Evolutionary conservation across 92 coral and sea anemone genomes (phyloP).

Genomic region (Zoanthus sansibaricus): DNA sequence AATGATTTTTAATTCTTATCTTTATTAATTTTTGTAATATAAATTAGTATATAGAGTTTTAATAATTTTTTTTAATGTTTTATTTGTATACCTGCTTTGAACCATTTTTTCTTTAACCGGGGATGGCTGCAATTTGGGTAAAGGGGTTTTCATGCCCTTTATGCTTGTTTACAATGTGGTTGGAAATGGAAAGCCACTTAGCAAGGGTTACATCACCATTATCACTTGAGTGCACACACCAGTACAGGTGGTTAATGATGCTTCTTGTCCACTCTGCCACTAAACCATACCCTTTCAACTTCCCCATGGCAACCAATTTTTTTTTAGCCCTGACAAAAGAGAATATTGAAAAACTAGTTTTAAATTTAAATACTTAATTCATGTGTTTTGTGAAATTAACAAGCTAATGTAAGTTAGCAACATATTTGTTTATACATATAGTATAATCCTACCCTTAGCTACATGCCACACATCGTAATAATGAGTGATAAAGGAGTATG

Average conservation of each 20-base stretch:
- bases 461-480: conserved; percentile 61
- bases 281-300: conserved; percentile 34
- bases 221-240: conserved; percentile 54
- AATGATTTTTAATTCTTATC: conserved; percentile 2
- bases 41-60: not conserved
- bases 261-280: conserved; percentile 55
- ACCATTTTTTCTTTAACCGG: conserved; percentile 53
- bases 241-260: conserved; percentile 60
- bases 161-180: conserved; percentile 53
- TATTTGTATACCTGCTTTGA: conserved; percentile 43
- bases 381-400: not conserved
- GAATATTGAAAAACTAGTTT: not conserved
- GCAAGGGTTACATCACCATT: conserved; percentile 54
- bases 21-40: not conserved
- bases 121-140: conserved; percentile 51
- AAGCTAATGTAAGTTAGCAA: not conserved
- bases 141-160: conserved; percentile 37
- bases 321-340: conserved; percentile 42
- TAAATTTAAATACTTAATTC: not conserved
- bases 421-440: not conserved
- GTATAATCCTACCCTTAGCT: conserved; percentile 38
- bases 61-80: not conserved
- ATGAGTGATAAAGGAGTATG: conserved; percentile 34
- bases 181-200: conserved; percentile 57
- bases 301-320: conserved; percentile 44